Conservation (phyloP, 53 echinoderm and acorn worm species). For the Arbacia lixula region DNA sequence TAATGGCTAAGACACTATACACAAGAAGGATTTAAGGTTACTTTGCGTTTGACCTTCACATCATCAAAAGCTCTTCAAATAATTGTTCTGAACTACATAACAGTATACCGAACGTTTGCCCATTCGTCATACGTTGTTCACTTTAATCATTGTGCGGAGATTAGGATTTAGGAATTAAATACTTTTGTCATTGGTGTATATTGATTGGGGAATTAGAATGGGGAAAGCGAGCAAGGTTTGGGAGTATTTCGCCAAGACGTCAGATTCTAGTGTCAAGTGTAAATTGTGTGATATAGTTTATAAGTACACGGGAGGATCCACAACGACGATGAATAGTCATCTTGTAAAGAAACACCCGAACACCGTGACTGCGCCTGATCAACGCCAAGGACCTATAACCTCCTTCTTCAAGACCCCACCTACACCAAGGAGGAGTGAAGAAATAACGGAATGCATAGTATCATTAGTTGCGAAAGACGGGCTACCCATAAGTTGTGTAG, state of each 20-base stretch:
- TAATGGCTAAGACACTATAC: too few relatives aligned
- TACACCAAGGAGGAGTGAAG: slow-evolving; percentile 5
- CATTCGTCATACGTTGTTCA: too few relatives aligned
- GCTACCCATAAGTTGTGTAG: slow-evolving; percentile 34
- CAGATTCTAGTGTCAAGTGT: background rate
- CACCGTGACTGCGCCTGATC: background rate
- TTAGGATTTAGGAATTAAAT: too few relatives aligned
- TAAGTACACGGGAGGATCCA: background rate
- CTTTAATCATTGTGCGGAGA: too few relatives aligned
- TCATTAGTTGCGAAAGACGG: slow-evolving; percentile 45
- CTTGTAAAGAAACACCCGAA: background rate
- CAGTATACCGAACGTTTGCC: too few relatives aligned
- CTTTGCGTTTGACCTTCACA: too few relatives aligned
- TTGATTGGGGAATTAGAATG: too few relatives aligned
- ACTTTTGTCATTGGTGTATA: too few relatives aligned
- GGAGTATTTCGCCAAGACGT: background rate
- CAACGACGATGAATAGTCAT: background rate
- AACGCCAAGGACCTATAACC: background rate
- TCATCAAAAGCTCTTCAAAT: too few relatives aligned
- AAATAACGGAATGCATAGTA: slow-evolving; percentile 22
- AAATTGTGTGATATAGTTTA: background rate
- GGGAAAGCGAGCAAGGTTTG: background rate
- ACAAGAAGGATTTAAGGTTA: too few relatives aligned
- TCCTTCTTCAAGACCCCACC: background rate
- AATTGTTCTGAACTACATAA: too few relatives aligned